phyloP scores from a whole-genome alignment of 2,797 vertebrate species.

The Holocentrus rufus region DNA sequence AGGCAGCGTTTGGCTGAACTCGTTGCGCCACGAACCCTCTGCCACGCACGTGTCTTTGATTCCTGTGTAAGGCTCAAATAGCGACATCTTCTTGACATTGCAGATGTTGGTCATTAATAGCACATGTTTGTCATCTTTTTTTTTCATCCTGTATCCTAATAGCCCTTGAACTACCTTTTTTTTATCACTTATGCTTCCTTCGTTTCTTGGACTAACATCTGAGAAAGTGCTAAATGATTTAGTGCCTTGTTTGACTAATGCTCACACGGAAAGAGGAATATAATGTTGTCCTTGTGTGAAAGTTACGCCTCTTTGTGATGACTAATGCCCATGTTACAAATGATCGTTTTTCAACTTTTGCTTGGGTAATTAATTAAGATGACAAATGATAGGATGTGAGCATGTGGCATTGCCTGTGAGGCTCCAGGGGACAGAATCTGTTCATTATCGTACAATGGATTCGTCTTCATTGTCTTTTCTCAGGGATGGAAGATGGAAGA shows the following conservation, averaged over 20 bases:
- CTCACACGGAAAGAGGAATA: constrained; percentile 63
- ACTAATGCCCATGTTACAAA: constrained; percentile 53
- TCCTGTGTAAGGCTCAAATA: constrained; percentile 55
- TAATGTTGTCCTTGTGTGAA: constrained; percentile 76
- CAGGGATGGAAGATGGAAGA: constrained; percentile 30
- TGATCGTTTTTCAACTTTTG: constrained; percentile 42
- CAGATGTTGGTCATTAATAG: constrained; percentile 77
- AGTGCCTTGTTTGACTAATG: constrained; percentile 71
- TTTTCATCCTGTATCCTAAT: constrained; percentile 60
- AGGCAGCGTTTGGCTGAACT: constrained; percentile 79
- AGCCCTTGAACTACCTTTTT: constrained; percentile 70
- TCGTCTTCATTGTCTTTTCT: not conserved
- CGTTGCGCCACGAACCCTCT: constrained; percentile 64
- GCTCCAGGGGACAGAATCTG: not conserved
- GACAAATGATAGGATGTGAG: constrained; percentile 34
- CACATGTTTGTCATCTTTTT: constrained; percentile 72
- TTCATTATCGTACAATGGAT: not conserved
- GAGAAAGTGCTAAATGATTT: constrained; percentile 69
- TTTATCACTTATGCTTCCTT: constrained; percentile 71
- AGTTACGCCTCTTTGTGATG: constrained; percentile 56
- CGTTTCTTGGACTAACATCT: constrained; percentile 74
- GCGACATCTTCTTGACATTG: constrained; percentile 65
- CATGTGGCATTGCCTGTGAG: not conserved
- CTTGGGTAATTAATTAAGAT: constrained; percentile 51
- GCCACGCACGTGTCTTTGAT: constrained; percentile 70